phyloP scores from a whole-genome alignment of 1,140 invertebrate species.

The Copidosoma floridanum region DNA sequence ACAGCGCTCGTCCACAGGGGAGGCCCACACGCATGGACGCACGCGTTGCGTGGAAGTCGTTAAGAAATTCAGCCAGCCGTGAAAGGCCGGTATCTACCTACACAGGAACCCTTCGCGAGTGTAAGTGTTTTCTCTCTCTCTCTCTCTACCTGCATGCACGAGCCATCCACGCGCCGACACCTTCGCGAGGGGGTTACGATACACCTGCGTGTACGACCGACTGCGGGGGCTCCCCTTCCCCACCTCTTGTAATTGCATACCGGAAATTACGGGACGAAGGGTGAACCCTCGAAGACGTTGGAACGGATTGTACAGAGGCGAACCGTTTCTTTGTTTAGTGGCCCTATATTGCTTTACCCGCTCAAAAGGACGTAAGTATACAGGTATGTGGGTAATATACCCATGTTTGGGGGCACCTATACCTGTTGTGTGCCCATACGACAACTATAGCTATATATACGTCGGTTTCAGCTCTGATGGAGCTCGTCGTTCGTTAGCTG shows the following conservation, averaged over 20 bases:
- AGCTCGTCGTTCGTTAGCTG: too few relatives aligned
- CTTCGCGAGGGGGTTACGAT: conserved; percentile 5
- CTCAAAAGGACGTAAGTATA: too few relatives aligned
- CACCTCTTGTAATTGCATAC: background rate
- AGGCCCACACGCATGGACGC: background rate
- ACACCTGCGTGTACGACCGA: conserved; percentile 29
- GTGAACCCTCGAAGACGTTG: conserved; percentile 44
- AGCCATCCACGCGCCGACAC: too few relatives aligned
- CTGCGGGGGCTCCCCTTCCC: conserved; percentile 38
- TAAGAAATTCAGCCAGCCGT: conserved; percentile 37
- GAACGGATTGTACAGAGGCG: conserved; percentile 32
- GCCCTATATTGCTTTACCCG: background rate
- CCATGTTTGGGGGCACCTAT: too few relatives aligned
- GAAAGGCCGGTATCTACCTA: too few relatives aligned
- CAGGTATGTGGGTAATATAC: too few relatives aligned
- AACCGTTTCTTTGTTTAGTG: conserved; percentile 4
- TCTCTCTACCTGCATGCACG: too few relatives aligned
- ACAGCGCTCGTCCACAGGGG: background rate
- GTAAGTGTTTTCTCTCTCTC: too few relatives aligned
- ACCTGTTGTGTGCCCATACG: too few relatives aligned
- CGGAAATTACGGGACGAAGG: conserved; percentile 18
- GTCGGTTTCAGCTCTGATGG: too few relatives aligned
- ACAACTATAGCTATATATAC: too few relatives aligned
- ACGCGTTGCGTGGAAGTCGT: conserved; percentile 26
- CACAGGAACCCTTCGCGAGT: too few relatives aligned